Conservation (phyloP, 1,140 invertebrate species). For the Aleiodes sp. region DNA sequence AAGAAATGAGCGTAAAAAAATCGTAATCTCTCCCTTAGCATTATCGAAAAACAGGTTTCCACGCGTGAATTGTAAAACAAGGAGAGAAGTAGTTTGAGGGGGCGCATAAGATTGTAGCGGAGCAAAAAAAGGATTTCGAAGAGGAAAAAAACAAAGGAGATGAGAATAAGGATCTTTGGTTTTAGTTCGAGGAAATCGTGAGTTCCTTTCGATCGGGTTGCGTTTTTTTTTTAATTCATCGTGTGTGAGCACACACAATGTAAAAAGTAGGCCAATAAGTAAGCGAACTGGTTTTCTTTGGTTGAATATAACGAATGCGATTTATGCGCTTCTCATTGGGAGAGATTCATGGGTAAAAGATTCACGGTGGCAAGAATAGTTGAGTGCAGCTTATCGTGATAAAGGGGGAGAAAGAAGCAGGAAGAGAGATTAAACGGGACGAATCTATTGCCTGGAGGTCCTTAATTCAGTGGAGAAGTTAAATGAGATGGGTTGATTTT, state of each 20-base stretch:
- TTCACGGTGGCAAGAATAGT: neutral
- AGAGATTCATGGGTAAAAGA: neutral
- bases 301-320: conserved; percentile 41
- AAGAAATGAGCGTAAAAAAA: conserved; percentile 31
- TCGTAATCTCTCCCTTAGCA: conserved; percentile 37
- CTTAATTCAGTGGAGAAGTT: too few species aligned
- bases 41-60: conserved; percentile 51
- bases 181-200: conserved; percentile 19
- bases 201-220: neutral
- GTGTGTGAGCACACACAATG: conserved; percentile 4
- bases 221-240: neutral
- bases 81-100: conserved; percentile 10
- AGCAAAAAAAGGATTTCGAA: neutral
- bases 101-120: conserved; percentile 24
- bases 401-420: neutral
- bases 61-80: conserved; percentile 29
- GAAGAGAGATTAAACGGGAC: too few species aligned
- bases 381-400: too few species aligned
- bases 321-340: conserved; percentile 37
- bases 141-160: neutral
- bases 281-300: conserved; percentile 48
- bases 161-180: neutral
- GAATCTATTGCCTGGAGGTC: too few species aligned
- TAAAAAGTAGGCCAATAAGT: conserved; percentile 56
- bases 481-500: too few species aligned